phyloP scores from a whole-genome alignment of 1,140 invertebrate genomes.

The Zelostemma sp. region DNA sequence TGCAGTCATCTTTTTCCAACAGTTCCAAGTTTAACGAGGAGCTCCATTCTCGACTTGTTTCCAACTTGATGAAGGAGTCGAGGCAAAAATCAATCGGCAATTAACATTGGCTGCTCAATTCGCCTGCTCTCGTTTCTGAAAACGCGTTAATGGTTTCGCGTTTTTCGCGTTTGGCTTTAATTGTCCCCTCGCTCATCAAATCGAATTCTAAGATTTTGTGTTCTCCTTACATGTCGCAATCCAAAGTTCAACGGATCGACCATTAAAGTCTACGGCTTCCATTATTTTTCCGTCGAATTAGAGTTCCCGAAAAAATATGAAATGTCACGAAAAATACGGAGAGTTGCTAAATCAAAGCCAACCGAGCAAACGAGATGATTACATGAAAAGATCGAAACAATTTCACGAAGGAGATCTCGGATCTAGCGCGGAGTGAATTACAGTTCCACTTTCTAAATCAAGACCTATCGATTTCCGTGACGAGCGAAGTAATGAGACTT shows the following conservation, averaged over 20 bases:
- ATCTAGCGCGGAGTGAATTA: constrained; percentile 13
- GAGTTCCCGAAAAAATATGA: too few species aligned
- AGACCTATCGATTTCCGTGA: constrained; percentile 26
- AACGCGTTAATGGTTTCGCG: constrained; percentile 40
- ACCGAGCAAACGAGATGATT: constrained; percentile 20
- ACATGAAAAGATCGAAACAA: constrained; percentile 38
- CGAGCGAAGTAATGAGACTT: constrained; percentile 12
- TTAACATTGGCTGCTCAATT: constrained; percentile 37
- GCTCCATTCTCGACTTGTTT: constrained; percentile 28
- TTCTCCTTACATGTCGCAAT: too few species aligned
- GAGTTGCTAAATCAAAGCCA: too few species aligned
- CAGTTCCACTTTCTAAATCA: constrained; percentile 48
- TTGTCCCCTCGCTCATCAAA: too few species aligned
- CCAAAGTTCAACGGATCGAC: too few species aligned
- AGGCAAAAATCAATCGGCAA: constrained; percentile 41
- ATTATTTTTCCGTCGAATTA: too few species aligned
- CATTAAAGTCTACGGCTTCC: too few species aligned
- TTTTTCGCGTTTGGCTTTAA: constrained; percentile 34
- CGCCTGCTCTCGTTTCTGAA: constrained; percentile 14
- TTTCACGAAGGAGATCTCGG: not conserved
- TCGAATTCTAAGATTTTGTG: too few species aligned
- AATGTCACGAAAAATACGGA: too few species aligned
- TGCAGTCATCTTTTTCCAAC: constrained; percentile 23
- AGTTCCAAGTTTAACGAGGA: constrained; percentile 28
- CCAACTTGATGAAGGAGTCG: constrained; percentile 14